Evolutionary conservation across 2,113 vertebrate genomes (phyloP).

Genomic region (Mormyrus iriodes): DNA sequence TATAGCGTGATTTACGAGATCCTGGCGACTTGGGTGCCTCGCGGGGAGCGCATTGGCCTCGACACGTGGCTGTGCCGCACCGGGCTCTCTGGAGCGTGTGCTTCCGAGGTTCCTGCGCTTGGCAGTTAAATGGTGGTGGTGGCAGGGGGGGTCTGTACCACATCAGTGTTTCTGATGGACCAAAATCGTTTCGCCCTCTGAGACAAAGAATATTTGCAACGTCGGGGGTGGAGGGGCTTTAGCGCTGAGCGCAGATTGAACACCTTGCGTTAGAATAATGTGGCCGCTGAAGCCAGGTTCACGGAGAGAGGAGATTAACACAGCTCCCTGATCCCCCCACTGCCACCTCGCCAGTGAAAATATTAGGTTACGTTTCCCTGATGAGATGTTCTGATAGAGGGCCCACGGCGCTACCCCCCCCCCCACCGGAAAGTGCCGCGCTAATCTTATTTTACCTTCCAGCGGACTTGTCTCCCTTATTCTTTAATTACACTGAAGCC

Average conservation of each 20-base stretch:
- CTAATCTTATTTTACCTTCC: slow-evolving; percentile 19
- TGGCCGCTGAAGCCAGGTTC: background rate
- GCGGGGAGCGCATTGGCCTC: background rate
- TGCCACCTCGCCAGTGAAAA: slow-evolving; percentile 5
- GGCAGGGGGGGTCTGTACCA: background rate
- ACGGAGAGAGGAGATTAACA: background rate
- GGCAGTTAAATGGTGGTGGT: background rate
- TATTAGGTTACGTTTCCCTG: slow-evolving; percentile 16
- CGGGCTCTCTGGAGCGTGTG: background rate
- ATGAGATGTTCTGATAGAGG: slow-evolving; percentile 19
- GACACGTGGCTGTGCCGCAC: background rate
- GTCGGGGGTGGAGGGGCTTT: background rate
- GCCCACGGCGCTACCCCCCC: background rate
- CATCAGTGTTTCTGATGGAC: background rate
- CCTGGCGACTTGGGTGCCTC: background rate
- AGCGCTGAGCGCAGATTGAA: background rate
- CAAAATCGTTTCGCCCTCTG: background rate
- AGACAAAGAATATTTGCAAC: background rate
- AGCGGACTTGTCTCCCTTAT: background rate
- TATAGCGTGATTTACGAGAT: slow-evolving; percentile 11
- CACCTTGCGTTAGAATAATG: background rate
- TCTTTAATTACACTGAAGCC: slow-evolving; percentile 21
- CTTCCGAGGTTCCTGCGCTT: background rate
- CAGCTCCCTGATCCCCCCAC: background rate
- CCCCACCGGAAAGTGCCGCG: background rate